Percentiles rank a stretch among this genome's conserved stretches.
phyloP scores from a whole-genome alignment of 2,888 invertebrate species.

The Charanyca ferruginea region DNA sequence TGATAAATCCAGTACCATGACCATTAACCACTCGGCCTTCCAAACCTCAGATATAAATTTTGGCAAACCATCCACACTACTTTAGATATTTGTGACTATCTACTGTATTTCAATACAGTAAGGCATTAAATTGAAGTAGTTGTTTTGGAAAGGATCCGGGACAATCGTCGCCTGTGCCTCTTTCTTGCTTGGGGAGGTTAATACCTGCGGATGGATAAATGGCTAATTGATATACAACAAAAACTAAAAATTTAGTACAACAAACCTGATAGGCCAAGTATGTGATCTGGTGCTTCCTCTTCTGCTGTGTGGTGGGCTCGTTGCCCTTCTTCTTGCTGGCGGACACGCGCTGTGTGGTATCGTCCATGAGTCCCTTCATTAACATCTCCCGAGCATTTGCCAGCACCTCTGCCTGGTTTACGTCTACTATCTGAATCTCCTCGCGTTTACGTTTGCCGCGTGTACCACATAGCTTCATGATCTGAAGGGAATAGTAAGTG shows the following conservation, averaged over 20 bases:
- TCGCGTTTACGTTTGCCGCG: constrained; percentile 92
- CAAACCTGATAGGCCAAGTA: constrained; percentile 96
- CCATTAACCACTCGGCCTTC: too few relatives aligned
- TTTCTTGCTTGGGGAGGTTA: too few relatives aligned
- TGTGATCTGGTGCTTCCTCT: constrained; percentile 98
- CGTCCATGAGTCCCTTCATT: constrained; percentile 95
- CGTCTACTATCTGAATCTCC: constrained; percentile 95
- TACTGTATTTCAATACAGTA: too few relatives aligned
- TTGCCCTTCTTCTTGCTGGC: constrained; percentile 90
- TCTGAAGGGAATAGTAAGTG: constrained; percentile 72
- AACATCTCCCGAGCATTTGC: constrained; percentile 96
- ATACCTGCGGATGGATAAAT: too few relatives aligned
- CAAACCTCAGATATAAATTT: too few relatives aligned
- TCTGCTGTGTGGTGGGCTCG: constrained; percentile 93
- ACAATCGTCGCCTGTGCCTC: too few relatives aligned
- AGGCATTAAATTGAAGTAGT: too few relatives aligned
- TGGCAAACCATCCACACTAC: too few relatives aligned
- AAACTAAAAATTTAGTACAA: neutral
- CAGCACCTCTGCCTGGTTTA: constrained; percentile 95
- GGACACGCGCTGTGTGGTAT: constrained; percentile 90
- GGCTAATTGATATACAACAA: neutral
- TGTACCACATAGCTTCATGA: constrained; percentile 93
- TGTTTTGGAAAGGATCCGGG: too few relatives aligned
- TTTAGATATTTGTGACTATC: too few relatives aligned
- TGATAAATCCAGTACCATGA: too few relatives aligned